Conservation (phyloP, 2,113 vertebrate genomes). For the Anhinga anhinga region DNA sequence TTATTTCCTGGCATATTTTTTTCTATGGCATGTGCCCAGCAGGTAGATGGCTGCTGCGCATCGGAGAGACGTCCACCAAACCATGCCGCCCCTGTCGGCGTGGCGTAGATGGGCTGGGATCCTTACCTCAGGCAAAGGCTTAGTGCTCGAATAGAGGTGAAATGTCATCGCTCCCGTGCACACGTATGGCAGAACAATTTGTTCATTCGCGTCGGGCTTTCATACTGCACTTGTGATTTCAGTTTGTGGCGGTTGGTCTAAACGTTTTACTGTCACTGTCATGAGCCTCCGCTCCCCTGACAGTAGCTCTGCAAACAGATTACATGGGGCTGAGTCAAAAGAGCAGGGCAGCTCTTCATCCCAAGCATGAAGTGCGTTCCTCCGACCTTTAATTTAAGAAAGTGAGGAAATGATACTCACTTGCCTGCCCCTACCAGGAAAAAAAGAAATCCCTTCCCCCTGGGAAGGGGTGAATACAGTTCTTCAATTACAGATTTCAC, state of each 20-base stretch:
- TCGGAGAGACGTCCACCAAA: rapidly evolving
- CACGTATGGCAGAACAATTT: rapidly evolving
- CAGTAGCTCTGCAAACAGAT: background rate
- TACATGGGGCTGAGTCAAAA: background rate
- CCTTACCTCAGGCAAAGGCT: background rate
- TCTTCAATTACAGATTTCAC: background rate
- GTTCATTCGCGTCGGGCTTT: background rate
- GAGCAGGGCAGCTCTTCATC: background rate
- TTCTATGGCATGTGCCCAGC: background rate
- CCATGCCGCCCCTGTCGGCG: rapidly evolving
- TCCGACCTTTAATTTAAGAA: background rate
- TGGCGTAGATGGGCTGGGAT: rapidly evolving
- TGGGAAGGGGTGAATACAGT: background rate
- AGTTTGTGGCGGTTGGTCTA: background rate
- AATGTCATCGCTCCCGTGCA: rapidly evolving
- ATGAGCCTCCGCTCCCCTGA: background rate
- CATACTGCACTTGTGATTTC: background rate
- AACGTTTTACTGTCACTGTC: background rate
- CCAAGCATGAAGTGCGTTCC: background rate
- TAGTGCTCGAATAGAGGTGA: background rate
- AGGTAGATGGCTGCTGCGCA: background rate
- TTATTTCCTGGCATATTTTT: background rate
- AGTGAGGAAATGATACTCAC: background rate
- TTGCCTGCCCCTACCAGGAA: background rate
- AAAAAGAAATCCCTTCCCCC: background rate